phyloP scores from a whole-genome alignment of 2,888 invertebrate genomes.

The Apomyelois bistriatella region DNA sequence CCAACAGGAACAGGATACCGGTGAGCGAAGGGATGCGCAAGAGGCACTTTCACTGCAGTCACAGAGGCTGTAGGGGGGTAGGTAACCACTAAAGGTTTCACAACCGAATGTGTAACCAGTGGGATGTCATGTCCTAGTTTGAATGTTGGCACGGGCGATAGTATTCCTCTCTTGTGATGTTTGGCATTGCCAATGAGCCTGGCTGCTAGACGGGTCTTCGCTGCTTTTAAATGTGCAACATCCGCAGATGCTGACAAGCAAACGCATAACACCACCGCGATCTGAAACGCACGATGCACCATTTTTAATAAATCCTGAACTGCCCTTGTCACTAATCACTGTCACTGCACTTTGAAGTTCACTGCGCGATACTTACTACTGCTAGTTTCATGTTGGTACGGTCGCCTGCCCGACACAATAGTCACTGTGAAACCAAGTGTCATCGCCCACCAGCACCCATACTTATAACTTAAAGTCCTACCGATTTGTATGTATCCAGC shows the following conservation, averaged over 20 bases:
- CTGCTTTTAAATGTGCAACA: constrained; percentile 48
- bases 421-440: constrained; percentile 48
- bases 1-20: constrained; percentile 57
- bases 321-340: constrained; percentile 30
- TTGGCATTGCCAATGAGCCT: constrained; percentile 42
- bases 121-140: constrained; percentile 74
- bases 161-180: constrained; percentile 66
- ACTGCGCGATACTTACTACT: constrained; percentile 53
- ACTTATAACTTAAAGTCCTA: constrained; percentile 67
- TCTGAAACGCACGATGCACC: constrained; percentile 63
- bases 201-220: constrained; percentile 52
- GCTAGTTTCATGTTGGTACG: constrained; percentile 54
- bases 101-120: constrained; percentile 64
- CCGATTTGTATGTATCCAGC: constrained; percentile 65
- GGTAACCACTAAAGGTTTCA: constrained; percentile 68
- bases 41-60: constrained; percentile 66
- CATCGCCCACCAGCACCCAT: constrained; percentile 50
- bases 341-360: constrained; percentile 23
- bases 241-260: constrained; percentile 51
- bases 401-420: constrained; percentile 58
- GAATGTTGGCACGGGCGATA: constrained; percentile 64
- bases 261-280: constrained; percentile 55
- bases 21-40: constrained; percentile 46
- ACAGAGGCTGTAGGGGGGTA: constrained; percentile 71
- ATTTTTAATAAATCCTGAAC: constrained; percentile 28